Percentiles rank a stretch among this genome's conserved stretches.
Evolutionary conservation across 2,797 vertebrate species (phyloP).

Genomic region (Pangasius mekongensis): DNA sequence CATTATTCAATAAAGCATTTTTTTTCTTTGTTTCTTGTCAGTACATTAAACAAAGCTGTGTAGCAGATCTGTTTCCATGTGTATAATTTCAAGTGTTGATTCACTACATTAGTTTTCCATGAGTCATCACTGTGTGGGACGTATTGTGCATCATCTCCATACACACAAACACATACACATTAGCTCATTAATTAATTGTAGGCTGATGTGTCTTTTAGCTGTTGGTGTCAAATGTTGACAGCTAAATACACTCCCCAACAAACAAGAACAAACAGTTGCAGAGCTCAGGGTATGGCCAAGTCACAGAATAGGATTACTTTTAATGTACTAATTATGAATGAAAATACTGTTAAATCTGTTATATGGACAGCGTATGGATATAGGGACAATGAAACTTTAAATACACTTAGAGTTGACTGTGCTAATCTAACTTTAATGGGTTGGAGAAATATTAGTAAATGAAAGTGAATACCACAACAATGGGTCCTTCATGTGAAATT

Average conservation of each 20-base stretch:
- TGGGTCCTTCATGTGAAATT: background rate
- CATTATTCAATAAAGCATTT: background rate
- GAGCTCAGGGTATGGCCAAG: background rate
- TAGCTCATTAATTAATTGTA: constrained; percentile 35
- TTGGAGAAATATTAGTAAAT: background rate
- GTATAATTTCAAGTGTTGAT: constrained; percentile 25
- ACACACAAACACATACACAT: constrained; percentile 20
- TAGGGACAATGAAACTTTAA: background rate
- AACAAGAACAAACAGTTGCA: background rate
- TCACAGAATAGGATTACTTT: background rate
- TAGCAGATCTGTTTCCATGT: constrained; percentile 13
- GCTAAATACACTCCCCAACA: constrained; percentile 13
- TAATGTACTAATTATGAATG: background rate
- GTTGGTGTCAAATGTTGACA: constrained; percentile 41
- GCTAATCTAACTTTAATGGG: background rate
- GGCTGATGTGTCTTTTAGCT: constrained; percentile 30
- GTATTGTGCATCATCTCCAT: constrained; percentile 30
- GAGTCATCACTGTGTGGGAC: constrained; percentile 22
- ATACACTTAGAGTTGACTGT: background rate
- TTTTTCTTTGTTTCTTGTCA: background rate
- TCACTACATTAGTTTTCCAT: constrained; percentile 26
- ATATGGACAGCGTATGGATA: background rate
- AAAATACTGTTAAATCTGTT: background rate
- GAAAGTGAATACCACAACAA: background rate
- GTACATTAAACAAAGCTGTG: constrained; percentile 7